A percentile compares a stretch with the other conserved stretches of the same genome.
Evolutionary conservation across 2,888 invertebrate genomes (phyloP).

Genomic region (Philereme transversata): DNA sequence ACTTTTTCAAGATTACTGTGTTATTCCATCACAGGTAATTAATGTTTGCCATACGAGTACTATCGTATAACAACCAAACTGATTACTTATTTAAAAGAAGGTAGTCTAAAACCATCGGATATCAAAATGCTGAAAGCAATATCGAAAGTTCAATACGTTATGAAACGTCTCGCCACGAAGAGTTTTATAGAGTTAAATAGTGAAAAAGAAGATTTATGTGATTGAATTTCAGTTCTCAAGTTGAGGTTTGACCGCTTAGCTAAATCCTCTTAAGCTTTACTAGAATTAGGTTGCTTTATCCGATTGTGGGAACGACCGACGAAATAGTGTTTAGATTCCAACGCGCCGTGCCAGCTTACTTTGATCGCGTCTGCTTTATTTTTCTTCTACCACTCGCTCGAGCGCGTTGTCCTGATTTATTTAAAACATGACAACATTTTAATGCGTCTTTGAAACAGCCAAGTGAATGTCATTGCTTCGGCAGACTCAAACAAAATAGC

Average conservation of each 20-base stretch:
- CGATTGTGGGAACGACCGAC: conserved; percentile 25
- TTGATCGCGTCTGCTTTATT: conserved; percentile 24
- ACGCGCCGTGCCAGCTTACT: conserved; percentile 19
- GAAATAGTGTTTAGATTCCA: conserved; percentile 28
- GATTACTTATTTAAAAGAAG: too few species aligned
- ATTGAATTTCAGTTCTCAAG: conserved; percentile 19
- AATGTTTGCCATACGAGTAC: too few species aligned
- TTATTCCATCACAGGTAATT: too few species aligned
- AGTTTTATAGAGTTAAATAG: conserved; percentile 9
- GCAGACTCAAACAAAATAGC: conserved; percentile 9
- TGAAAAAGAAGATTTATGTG: conserved; percentile 14
- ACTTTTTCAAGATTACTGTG: too few species aligned
- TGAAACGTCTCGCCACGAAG: background rate
- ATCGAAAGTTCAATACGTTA: background rate
- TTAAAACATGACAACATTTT: conserved; percentile 18
- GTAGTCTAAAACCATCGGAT: too few species aligned
- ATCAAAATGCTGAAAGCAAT: background rate
- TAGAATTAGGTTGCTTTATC: conserved; percentile 28
- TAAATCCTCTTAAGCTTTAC: conserved; percentile 28
- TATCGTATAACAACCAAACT: too few species aligned
- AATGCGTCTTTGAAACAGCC: conserved; percentile 16
- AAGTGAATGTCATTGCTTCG: conserved; percentile 9
- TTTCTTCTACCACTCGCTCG: conserved; percentile 19
- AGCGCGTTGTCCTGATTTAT: conserved; percentile 25
- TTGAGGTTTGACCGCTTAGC: conserved; percentile 17